These are phyloP conservation scores for Melanogrammus aeglefinus DNA, from an alignment of 2,797 vertebrate genomes.

Conservation along the genomic window DNA sequence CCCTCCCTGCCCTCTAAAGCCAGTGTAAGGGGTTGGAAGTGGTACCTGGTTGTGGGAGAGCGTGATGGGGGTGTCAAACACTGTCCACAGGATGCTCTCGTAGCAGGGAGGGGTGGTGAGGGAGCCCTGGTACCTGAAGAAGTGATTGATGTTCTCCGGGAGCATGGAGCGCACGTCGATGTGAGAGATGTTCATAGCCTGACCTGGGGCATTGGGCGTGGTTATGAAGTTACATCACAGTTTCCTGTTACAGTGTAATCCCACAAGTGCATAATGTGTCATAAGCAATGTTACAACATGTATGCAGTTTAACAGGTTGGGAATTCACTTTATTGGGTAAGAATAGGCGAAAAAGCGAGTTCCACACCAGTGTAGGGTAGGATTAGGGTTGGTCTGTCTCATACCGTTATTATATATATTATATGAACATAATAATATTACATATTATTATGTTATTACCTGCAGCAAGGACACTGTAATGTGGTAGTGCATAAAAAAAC, in stretches of 20 bases:
- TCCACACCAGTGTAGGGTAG: background rate
- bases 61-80: conserved; percentile 78
- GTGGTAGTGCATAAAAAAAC: background rate
- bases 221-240: background rate
- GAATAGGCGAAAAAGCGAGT: background rate
- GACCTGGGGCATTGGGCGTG: conserved; percentile 65
- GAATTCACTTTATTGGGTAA: too few species aligned
- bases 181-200: conserved; percentile 70
- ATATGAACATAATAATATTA: too few species aligned
- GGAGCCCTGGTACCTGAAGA: conserved; percentile 87
- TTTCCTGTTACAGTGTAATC: background rate
- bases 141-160: conserved; percentile 76
- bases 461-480: background rate
- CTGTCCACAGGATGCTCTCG: conserved; percentile 87
- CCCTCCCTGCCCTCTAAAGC: background rate
- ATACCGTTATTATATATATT: background rate
- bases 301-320: background rate
- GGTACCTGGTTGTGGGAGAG: conserved; percentile 87
- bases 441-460: background rate
- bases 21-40: too few species aligned
- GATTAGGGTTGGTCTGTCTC: background rate
- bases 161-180: conserved; percentile 83
- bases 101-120: conserved; percentile 91
- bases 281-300: background rate
- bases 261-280: background rate